These are phyloP conservation scores for Diaphora mendica DNA, from an alignment of 2,888 invertebrate genomes.

Conservation along the genomic window DNA sequence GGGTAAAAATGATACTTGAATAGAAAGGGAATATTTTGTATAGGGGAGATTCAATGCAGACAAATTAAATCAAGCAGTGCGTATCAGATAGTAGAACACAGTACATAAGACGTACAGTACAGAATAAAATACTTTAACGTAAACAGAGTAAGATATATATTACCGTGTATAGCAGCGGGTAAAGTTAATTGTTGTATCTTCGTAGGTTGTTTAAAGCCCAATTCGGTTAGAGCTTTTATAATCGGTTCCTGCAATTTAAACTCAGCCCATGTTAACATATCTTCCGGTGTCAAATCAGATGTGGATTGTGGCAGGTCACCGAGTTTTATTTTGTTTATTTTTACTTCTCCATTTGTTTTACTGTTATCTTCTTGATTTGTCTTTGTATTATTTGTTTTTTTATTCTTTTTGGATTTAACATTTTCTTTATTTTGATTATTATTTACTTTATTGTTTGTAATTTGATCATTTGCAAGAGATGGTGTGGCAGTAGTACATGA, in stretches of 20 bases:
- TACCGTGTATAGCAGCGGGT: constrained; percentile 94
- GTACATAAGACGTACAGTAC: no score
- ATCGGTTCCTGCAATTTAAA: constrained; percentile 90
- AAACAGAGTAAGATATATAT: constrained; percentile 6
- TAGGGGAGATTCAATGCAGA: no score
- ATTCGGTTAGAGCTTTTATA: constrained; percentile 90
- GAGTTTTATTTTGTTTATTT: constrained; percentile 63
- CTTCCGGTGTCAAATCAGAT: constrained; percentile 70
- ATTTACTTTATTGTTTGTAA: constrained; percentile 30
- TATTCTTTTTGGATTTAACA: constrained; percentile 17
- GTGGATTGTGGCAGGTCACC: constrained; percentile 61
- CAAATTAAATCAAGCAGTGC: no score
- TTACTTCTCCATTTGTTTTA: constrained; percentile 10
- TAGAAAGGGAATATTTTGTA: no score
- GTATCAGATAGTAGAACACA: no score
- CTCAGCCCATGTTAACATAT: constrained; percentile 88
- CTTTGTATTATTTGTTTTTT: constrained; percentile 27
- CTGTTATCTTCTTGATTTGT: constrained; percentile 13
- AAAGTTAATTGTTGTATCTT: constrained; percentile 94
- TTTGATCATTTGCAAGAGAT: constrained; percentile 58
- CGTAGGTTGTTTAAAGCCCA: constrained; percentile 94
- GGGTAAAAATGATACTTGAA: no score
- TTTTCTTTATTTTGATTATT: constrained; percentile 32
- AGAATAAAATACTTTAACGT: neutral
- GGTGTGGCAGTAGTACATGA: constrained; percentile 59